phyloP scores from a whole-genome alignment of 2,113 vertebrate genomes.

The Rhegmatorhina hoffmannsi region DNA sequence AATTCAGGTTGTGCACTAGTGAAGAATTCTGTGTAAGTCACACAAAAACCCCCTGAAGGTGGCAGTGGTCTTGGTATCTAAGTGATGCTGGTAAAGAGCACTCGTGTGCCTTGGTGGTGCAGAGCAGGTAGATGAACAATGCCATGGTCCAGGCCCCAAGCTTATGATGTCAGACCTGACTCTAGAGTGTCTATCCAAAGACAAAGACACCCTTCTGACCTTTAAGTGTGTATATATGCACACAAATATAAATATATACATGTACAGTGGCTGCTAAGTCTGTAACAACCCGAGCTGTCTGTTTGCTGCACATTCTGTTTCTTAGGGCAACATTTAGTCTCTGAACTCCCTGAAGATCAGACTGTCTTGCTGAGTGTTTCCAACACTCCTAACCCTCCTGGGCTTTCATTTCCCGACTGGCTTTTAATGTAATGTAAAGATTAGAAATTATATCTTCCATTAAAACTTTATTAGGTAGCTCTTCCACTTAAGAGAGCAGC shows the following conservation, averaged over 20 bases:
- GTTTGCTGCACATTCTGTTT: not conserved
- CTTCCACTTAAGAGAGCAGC: constrained; percentile 13
- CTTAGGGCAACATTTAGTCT: constrained; percentile 1
- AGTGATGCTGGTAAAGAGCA: not conserved
- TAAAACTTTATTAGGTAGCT: constrained; percentile 54
- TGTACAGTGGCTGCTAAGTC: not conserved
- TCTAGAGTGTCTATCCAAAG: not conserved
- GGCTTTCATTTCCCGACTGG: constrained; percentile 36
- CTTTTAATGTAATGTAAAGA: constrained; percentile 64
- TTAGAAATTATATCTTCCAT: constrained; percentile 50
- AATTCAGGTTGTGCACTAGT: not conserved
- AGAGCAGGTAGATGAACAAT: not conserved
- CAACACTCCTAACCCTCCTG: not conserved
- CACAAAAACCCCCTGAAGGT: rapidly evolving
- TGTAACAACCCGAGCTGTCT: not conserved
- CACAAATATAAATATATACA: not conserved
- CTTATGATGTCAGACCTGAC: not conserved
- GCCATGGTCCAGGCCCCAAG: not conserved
- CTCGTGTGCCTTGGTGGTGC: not conserved
- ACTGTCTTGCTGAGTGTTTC: constrained; percentile 3
- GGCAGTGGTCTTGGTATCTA: not conserved
- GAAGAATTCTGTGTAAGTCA: not conserved
- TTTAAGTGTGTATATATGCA: not conserved
- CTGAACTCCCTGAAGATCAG: constrained; percentile 24
- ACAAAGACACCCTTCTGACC: not conserved